Base-by-base conservation (phyloP, 2,113 vertebrate genomes). In the Pseudopodoces humilis region DNA sequence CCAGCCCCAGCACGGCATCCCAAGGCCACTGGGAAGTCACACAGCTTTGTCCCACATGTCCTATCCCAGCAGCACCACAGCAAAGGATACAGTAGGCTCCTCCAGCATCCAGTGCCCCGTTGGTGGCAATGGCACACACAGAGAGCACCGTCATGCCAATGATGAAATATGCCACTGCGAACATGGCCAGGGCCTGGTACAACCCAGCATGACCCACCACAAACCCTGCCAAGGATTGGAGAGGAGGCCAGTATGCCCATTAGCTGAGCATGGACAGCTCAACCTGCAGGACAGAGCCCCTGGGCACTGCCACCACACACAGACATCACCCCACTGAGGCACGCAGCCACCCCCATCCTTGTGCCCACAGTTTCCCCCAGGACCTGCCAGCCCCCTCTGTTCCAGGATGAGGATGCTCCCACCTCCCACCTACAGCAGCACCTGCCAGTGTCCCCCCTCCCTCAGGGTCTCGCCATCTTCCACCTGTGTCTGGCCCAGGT, bases 11-110 rank as follows among this genome's bases (percentile, higher is more conserved):
- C 1, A 1, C 21, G 12, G 24, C 22, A 65, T 7, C 28, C 30
- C 2, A 6, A 70, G 37, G 59, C 30, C 3, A 2, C 28, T 33
- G 23, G 39, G 60, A 2, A 9, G 18, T 43, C 52, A 58, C 33
- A 27, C 4, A 2, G 2, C 43, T 83, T 80, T 56, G 20, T 33
- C 9, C 15, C 53, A 43, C 5, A 1, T 37, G n/a, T 14, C 46
- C 41, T 68, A 30, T 41, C 37, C 72, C 13, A 4, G 55, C 41
- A 94, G 43, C 60, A 81, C 30, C 64, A 53, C 25, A 81, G 59
- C 31, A 86, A 96, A 98, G 98, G 98, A 99, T 99, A 99, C 99
- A 99, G 91, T 99, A 99, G 50, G 99, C 99, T 79, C 99, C 99
- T 10, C 99, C 99, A 0, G 99, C 99, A 35, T 99, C 99, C 96